These are phyloP conservation scores for Hetaerina titia DNA, from an alignment of 2,888 invertebrate species.

Conservation along the genomic window DNA sequence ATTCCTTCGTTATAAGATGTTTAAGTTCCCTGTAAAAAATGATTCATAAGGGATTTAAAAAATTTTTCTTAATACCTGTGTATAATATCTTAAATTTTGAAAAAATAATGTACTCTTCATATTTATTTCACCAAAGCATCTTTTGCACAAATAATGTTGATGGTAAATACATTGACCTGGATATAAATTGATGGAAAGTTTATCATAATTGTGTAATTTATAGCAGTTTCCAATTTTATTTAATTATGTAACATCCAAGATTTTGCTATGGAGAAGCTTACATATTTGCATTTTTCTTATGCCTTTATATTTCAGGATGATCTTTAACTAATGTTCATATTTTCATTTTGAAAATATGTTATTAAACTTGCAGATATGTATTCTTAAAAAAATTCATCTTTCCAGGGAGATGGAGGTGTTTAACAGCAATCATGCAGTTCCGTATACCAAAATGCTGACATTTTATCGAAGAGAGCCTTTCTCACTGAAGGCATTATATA, in stretches of 20 bases:
- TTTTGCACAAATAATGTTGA: neutral
- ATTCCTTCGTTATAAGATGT: no score
- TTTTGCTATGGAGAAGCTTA: neutral
- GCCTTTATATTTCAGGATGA: neutral
- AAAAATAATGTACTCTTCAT: neutral
- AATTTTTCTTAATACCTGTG: no score
- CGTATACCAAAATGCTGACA: conserved; percentile 96
- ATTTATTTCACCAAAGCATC: neutral
- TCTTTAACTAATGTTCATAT: neutral
- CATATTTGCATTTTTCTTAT: neutral
- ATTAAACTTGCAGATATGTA: neutral
- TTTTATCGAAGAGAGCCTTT: conserved; percentile 95
- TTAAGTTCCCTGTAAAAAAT: neutral
- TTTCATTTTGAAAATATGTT: neutral
- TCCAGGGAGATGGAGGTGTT: conserved; percentile 94
- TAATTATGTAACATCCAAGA: no score
- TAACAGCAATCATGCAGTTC: conserved; percentile 91
- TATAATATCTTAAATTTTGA: neutral
- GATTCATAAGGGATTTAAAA: neutral
- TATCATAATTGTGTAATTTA: no score
- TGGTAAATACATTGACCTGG: no score
- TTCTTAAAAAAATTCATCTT: conserved; percentile 69
- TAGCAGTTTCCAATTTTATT: no score
- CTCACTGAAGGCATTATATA: conserved; percentile 90
- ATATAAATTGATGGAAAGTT: no score